Base-by-base conservation (phyloP, 2,113 vertebrate genomes). In the Camelus bactrianus region DNA sequence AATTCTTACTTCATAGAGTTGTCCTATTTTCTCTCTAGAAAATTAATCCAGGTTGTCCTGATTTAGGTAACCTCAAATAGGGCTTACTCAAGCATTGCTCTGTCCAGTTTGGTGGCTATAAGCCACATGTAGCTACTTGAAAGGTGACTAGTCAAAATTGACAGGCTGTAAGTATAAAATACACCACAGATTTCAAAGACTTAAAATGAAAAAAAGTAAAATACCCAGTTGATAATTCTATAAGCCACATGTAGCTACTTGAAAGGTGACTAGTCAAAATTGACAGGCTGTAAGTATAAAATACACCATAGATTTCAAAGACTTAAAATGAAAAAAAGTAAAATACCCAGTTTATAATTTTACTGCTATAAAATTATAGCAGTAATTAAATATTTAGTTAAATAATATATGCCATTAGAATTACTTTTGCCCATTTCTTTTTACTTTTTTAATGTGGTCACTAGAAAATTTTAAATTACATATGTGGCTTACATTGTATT, bases 291-390 rank as follows among this genome's bases (percentile, higher is more conserved):
- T n/a, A 67, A 75, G 17, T 60, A 48, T 72, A 84, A 52, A 91
- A 95, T 48, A 46, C 5, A 67, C 35, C 35, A 16, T 38, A 13
- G 30, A 52, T 70, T 62, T 84, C n/a, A 73, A 96, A 75, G 56
- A 30, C 24, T 32, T 96, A 58, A 46, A 52, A 62, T 93, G 60
- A n/a, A 58, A 60, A 56, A 93, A 82, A 65, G 30, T 70, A 50
- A 62, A 77, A 14, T 77, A 69, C 60, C 56, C 52, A 38, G 76
- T 30, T 83, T 65, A 50, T 91, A 93, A 85, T 81, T 96, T 93
- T 70, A 65, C 35, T 35, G 35, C 35, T 35, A 35, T 35, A 35
- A 35, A 92, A 82, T 35, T 16, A 28, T 62, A 60, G 69, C 58
- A 65, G 54, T 89, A 38, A 85, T 28, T 58, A 69, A 52, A 24